Base-by-base conservation (phyloP, 2,888 invertebrate genomes). In the Mesorhabditis sp. region DNA sequence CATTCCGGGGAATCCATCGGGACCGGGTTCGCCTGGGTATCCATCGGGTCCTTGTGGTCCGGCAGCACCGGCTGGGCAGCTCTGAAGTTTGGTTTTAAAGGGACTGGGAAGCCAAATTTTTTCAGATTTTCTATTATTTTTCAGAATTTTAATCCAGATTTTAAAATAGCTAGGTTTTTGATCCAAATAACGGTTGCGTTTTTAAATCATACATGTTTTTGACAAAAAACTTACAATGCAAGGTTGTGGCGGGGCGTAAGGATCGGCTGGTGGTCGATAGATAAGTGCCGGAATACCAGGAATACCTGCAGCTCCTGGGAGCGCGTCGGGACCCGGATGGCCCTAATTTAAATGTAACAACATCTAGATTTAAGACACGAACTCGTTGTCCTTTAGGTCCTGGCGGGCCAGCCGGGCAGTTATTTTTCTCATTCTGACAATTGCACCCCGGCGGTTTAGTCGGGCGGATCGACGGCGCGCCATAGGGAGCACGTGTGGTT, bases 321-420 rank as follows among this genome's bases (percentile, higher is more conserved):
- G 58, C 7, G 58, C 58, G n/a, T 50, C 58, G 58, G 58, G 58
- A n/a, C 58, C 58, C 7, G 58, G 58, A 50, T 13, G 7, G 7
- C 58, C 58, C 58, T 50, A 50, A 13, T 13, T 10, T 10, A 50
- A 13, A 13, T 2, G 58, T 50, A 2, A n/a, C n/a, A 50, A 50
- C 58, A 50, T 50, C 2, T 50, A 13, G 7, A 50, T 13, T 13
- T 13, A 50, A 50, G n/a, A 50, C 58, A 50, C 58, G n/a, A 13
- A 50, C 58, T 2, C 10, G 58, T 13, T 10, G 10, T 2, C 58
- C 58, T 10, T 10, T 50, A n/a, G 58, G 58, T 10, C 58, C 58
- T 50, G 58, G 58, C 58, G 58, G 58, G n/a, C 58, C 58, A 50
- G 58, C 58, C n/a, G 58, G 58, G n/a, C 58, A 50, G 58, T 50